Conservation (phyloP, 2,888 invertebrate species). For the Coleophora flavipennella region DNA sequence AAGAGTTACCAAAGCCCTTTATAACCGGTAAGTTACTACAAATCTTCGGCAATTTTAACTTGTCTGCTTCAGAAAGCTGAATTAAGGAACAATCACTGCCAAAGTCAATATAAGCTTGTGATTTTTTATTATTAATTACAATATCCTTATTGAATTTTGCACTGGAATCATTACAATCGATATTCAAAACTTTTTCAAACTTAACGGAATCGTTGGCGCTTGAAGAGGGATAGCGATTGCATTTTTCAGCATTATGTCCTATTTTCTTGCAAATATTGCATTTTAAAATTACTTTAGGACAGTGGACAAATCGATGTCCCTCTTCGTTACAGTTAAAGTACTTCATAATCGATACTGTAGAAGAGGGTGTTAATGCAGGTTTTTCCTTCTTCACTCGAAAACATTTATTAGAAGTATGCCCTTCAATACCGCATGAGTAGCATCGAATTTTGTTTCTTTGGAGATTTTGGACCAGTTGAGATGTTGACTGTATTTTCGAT, state of each 20-base stretch:
- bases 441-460: not conserved
- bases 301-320: slow-evolving; percentile 3
- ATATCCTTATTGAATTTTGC: slow-evolving; percentile 1
- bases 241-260: too few relatives aligned
- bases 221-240: not conserved
- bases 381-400: not conserved
- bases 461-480: not conserved
- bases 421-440: not conserved
- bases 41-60: not conserved
- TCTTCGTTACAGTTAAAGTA: slow-evolving; percentile 4
- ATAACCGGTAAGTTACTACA: not conserved
- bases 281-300: slow-evolving; percentile 3
- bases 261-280: slow-evolving; percentile 5
- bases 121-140: not conserved
- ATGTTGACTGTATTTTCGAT: too few relatives aligned
- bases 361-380: too few relatives aligned
- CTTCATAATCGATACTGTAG: not conserved
- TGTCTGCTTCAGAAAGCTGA: not conserved
- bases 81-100: slow-evolving; percentile 3
- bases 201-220: not conserved
- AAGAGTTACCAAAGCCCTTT: slow-evolving; percentile 8
- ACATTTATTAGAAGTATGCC: not conserved
- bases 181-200: not conserved
- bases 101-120: slow-evolving; percentile 3
- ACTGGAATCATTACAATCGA: not conserved